Percentiles rank a stretch among this genome's conserved stretches.
These are phyloP conservation scores for Octopus bimaculoides DNA, from an alignment of 1,140 invertebrate genomes.

Conservation along the genomic window DNA sequence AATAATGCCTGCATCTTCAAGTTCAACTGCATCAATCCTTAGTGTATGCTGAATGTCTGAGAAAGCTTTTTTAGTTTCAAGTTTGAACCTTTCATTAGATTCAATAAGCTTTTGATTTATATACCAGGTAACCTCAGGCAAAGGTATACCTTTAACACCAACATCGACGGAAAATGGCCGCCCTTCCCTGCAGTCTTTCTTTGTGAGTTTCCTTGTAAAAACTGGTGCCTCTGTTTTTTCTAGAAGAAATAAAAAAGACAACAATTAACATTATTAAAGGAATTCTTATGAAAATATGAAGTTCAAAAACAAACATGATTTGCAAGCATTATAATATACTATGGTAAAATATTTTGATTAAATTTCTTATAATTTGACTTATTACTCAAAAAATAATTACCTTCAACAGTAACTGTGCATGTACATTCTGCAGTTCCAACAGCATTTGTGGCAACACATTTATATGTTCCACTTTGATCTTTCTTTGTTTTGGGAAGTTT, in stretches of 20 bases:
- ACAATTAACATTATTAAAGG: neutral
- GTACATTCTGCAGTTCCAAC: neutral
- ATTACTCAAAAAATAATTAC: neutral
- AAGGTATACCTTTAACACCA: constrained; percentile 49
- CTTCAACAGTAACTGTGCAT: neutral
- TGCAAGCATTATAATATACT: too few species aligned
- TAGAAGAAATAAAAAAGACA: constrained; percentile 22
- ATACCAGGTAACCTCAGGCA: constrained; percentile 53
- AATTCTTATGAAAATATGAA: neutral
- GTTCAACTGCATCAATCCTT: constrained; percentile 74
- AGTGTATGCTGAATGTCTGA: constrained; percentile 46
- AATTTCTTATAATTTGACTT: too few species aligned
- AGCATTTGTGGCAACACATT: constrained; percentile 3
- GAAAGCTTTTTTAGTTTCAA: constrained; percentile 42
- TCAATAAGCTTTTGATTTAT: constrained; percentile 47
- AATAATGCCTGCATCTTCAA: constrained; percentile 82
- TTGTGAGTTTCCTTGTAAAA: constrained; percentile 40
- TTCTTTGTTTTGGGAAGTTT: neutral
- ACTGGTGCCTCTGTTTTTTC: constrained; percentile 50
- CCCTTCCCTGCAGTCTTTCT: constrained; percentile 48
- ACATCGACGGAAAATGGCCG: constrained; percentile 51
- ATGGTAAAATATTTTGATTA: too few species aligned
- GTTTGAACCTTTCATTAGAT: constrained; percentile 38
- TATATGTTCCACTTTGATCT: neutral
- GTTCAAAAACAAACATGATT: too few species aligned